Evolutionary conservation across 2,888 invertebrate species (phyloP).

Genomic region (Bombylius major): DNA sequence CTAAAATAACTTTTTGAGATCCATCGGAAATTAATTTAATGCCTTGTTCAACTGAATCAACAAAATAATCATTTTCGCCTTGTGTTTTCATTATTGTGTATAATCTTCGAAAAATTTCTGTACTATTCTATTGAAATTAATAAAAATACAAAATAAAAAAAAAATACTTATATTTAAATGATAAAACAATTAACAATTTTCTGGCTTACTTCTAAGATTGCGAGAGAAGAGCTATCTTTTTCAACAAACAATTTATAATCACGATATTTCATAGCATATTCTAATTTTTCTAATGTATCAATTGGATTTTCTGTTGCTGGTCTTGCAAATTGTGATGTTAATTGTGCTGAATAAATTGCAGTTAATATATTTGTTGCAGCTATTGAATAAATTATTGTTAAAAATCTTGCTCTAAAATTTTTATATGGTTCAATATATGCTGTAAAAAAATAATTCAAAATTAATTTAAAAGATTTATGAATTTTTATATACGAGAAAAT

Average conservation of each 20-base stretch:
- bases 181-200: not conserved
- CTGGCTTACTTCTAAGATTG: constrained; percentile 50
- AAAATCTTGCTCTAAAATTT: constrained; percentile 52
- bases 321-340: constrained; percentile 59
- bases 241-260: constrained; percentile 58
- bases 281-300: constrained; percentile 49
- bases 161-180: not conserved
- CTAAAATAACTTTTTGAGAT: constrained; percentile 51
- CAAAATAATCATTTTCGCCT: constrained; percentile 40
- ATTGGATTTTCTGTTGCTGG: constrained; percentile 60
- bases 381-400: constrained; percentile 57
- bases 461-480: not conserved
- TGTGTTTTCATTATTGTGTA: constrained; percentile 51
- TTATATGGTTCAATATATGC: constrained; percentile 41
- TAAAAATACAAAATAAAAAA: not conserved
- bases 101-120: constrained; percentile 56
- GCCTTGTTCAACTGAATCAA: constrained; percentile 59
- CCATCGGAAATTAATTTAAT: constrained; percentile 50
- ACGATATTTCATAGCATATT: constrained; percentile 49
- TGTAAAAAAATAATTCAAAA: constrained; percentile 11
- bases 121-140: constrained; percentile 47
- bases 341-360: constrained; percentile 65
- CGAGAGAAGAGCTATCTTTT: constrained; percentile 56
- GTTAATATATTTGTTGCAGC: constrained; percentile 65
- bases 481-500: constrained; percentile 1